A percentile compares a stretch with the other conserved stretches of the same genome.
Conservation (phyloP, 1,140 invertebrate genomes). For the Gryon sp. region DNA sequence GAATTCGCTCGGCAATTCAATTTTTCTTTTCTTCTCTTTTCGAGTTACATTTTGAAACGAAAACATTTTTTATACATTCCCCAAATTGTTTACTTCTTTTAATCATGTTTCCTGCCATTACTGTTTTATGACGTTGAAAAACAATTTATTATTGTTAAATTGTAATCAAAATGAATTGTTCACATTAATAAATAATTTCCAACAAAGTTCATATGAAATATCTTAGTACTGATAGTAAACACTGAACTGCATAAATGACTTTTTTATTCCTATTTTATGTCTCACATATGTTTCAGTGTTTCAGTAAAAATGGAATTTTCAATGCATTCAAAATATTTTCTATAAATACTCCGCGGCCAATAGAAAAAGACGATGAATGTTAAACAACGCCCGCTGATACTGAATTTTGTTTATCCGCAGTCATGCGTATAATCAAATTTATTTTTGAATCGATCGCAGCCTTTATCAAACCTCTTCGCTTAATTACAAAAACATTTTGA, state of each 20-base stretch:
- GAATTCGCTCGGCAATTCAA: constrained; percentile 70
- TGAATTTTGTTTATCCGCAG: constrained; percentile 23
- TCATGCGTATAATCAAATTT: constrained; percentile 14
- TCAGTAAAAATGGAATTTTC: constrained; percentile 28
- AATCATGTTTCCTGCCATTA: too few species aligned
- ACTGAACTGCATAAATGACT: not conserved
- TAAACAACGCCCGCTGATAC: constrained; percentile 2
- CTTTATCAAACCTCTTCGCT: not conserved
- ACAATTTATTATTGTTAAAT: too few species aligned
- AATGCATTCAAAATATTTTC: constrained; percentile 21
- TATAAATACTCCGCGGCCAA: constrained; percentile 7
- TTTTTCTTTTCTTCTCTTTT: constrained; percentile 48
- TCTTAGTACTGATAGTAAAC: not conserved
- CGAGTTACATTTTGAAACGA: constrained; percentile 16
- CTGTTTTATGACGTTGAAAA: too few species aligned
- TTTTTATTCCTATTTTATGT: constrained; percentile 1
- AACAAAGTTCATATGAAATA: too few species aligned
- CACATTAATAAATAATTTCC: too few species aligned
- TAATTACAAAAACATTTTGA: constrained; percentile 11
- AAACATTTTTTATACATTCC: constrained; percentile 26
- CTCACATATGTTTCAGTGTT: constrained; percentile 22
- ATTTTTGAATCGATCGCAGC: constrained; percentile 6
- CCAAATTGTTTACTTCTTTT: too few species aligned
- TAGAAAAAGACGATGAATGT: not conserved
- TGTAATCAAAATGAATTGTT: too few species aligned